Percentiles rank a stretch among this genome's conserved stretches.
Evolutionary conservation across 2,888 invertebrate species (phyloP).

Genomic region (Corbicula japonica): DNA sequence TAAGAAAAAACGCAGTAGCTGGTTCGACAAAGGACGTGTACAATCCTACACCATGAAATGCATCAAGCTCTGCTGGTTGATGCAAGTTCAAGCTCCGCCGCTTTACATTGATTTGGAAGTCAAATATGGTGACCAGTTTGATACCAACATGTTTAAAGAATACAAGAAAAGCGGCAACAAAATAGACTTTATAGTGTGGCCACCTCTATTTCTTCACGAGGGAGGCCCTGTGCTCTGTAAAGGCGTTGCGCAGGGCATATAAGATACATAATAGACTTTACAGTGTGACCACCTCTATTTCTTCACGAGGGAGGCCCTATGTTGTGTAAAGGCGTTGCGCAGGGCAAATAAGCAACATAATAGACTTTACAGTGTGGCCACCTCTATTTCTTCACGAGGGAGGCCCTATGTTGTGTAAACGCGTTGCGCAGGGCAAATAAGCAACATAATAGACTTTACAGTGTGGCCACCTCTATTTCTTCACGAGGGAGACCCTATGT

Average conservation of each 20-base stretch:
- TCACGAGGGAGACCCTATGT: constrained; percentile 12
- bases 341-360: constrained; percentile 9
- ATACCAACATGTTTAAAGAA: constrained; percentile 15
- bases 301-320: constrained; percentile 23
- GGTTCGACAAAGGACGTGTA: background rate
- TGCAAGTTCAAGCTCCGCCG: constrained; percentile 29
- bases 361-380: constrained; percentile 30
- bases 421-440: constrained; percentile 25
- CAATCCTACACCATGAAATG: background rate
- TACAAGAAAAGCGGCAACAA: constrained; percentile 3
- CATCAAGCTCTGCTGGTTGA: constrained; percentile 30
- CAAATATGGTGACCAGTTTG: background rate
- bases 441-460: constrained; percentile 2
- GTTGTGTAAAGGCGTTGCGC: constrained; percentile 29
- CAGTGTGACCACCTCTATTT: constrained; percentile 24
- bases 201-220: constrained; percentile 14
- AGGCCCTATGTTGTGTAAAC: constrained; percentile 25
- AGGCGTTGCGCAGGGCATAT: constrained; percentile 27
- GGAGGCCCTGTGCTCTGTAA: constrained; percentile 27
- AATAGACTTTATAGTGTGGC: constrained; percentile 30
- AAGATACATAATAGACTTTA: constrained; percentile 6
- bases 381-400: constrained; percentile 17
- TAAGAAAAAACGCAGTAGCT: too few relatives aligned
- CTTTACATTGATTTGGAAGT: constrained; percentile 1
- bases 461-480: constrained; percentile 32